Conservation (phyloP, 2,113 vertebrate genomes). For the Rhea americana region DNA sequence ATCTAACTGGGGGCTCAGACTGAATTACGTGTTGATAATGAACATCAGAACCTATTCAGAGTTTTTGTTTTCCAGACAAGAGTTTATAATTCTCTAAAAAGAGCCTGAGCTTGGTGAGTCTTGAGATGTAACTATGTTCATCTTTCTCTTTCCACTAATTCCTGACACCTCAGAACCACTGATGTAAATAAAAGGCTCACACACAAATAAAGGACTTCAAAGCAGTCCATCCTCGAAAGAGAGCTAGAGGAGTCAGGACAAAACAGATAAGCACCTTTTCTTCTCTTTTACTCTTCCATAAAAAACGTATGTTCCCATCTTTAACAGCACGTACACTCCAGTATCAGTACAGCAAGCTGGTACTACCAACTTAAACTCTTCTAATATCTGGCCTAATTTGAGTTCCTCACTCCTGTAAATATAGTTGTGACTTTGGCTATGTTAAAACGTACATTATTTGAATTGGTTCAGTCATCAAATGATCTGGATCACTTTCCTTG, state of each 20-base stretch:
- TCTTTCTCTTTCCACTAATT: background rate
- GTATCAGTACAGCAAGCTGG: background rate
- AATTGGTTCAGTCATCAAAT: background rate
- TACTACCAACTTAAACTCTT: background rate
- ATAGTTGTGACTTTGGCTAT: background rate
- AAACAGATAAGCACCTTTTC: background rate
- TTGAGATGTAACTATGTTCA: background rate
- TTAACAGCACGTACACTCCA: background rate
- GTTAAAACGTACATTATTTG: background rate
- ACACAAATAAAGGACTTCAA: background rate
- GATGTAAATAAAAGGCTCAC: background rate
- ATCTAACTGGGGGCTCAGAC: background rate
- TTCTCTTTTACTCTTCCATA: background rate
- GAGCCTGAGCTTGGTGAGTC: background rate
- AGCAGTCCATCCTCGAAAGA: background rate
- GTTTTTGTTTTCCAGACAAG: background rate
- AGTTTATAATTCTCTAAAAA: background rate
- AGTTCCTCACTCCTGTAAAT: background rate
- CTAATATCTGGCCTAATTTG: background rate
- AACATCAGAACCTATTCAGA: background rate
- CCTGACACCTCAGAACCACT: background rate
- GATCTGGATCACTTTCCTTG: conserved; percentile 36
- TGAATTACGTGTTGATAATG: background rate
- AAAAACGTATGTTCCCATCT: background rate
- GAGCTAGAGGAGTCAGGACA: background rate